Evolutionary conservation across 2,888 invertebrate species (phyloP).

Genomic region (Octodonta nipae): DNA sequence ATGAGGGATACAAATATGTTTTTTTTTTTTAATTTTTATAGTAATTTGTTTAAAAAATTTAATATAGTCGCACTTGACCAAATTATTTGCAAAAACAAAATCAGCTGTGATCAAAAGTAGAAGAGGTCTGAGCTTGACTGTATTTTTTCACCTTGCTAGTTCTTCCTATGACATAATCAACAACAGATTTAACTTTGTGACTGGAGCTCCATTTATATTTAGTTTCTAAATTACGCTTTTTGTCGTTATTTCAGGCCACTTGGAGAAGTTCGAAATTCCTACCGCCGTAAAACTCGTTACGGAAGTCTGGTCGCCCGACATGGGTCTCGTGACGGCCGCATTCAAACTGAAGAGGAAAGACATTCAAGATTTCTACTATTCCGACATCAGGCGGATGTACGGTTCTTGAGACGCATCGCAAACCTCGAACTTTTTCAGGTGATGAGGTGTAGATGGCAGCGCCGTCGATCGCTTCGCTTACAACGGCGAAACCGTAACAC

Average conservation of each 20-base stretch:
- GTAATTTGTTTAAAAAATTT: too few species aligned
- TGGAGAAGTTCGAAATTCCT: conserved; percentile 87
- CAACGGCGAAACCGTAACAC: too few species aligned
- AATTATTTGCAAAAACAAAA: too few species aligned
- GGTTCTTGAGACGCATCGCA: conserved; percentile 59
- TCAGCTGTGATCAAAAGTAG: too few species aligned
- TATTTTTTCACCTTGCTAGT: too few species aligned
- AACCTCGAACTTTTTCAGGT: not conserved
- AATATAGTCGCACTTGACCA: too few species aligned
- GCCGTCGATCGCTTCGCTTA: too few species aligned
- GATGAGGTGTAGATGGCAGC: too few species aligned
- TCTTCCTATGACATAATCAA: not conserved
- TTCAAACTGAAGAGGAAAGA: conserved; percentile 95
- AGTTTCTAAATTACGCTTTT: not conserved
- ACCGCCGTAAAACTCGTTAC: conserved; percentile 74
- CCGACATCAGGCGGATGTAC: conserved; percentile 88
- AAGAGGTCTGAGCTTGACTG: too few species aligned
- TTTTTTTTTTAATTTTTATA: too few species aligned
- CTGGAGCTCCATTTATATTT: not conserved
- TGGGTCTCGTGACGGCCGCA: conserved; percentile 93
- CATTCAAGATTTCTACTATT: conserved; percentile 85
- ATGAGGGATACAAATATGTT: too few species aligned
- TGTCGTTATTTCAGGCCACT: conserved; percentile 48
- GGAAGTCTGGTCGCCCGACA: conserved; percentile 95
- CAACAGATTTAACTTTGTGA: not conserved